These are phyloP conservation scores for Scopus umbretta DNA, from an alignment of 2,113 vertebrate genomes.

Conservation along the genomic window DNA sequence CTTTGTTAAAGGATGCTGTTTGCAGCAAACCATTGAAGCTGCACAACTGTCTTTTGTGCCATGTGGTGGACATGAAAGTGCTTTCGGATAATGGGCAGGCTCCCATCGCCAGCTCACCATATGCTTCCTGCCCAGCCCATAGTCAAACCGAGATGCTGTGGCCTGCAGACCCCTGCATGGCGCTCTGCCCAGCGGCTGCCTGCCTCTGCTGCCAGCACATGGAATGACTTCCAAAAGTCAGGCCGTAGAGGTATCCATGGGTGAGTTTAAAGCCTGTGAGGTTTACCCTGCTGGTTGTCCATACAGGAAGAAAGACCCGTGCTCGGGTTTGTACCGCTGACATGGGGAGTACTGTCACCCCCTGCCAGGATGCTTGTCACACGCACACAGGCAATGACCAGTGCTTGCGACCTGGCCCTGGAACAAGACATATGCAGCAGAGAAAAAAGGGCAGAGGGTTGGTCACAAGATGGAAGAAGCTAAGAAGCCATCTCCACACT, in stretches of 20 bases:
- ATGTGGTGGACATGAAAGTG: not conserved
- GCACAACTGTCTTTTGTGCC: not conserved
- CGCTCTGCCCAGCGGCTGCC: not conserved
- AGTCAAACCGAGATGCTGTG: rapidly evolving
- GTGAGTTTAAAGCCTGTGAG: not conserved
- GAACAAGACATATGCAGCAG: not conserved
- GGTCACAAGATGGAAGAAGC: not conserved
- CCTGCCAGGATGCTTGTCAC: not conserved
- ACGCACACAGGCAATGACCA: rapidly evolving
- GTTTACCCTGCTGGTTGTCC: not conserved
- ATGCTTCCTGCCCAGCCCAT: not conserved
- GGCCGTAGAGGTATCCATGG: no score
- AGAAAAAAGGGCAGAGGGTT: not conserved
- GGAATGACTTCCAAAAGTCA: not conserved
- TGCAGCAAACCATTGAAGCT: not conserved
- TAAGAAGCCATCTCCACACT: not conserved
- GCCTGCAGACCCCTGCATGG: rapidly evolving
- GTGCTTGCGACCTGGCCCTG: not conserved
- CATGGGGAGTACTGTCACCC: not conserved
- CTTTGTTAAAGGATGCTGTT: not conserved
- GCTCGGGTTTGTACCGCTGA: not conserved
- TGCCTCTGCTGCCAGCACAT: not conserved
- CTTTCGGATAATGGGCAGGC: not conserved
- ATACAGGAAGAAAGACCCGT: rapidly evolving
- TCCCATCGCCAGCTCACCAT: not conserved